These are phyloP conservation scores for Lutjanus argentimaculatus DNA, from an alignment of 2,797 vertebrate species.

Conservation along the genomic window DNA sequence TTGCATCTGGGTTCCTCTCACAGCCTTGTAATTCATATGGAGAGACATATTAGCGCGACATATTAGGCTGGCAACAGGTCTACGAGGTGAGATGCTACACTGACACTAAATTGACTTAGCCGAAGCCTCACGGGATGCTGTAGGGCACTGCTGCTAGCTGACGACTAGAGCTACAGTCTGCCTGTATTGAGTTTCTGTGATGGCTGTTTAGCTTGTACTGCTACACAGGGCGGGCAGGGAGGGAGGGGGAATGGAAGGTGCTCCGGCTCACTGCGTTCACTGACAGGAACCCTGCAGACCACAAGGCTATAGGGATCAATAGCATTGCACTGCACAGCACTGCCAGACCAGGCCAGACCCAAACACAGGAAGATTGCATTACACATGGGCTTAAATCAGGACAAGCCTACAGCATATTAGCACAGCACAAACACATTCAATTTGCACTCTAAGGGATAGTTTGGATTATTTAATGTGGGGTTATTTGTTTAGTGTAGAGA, in stretches of 20 bases:
- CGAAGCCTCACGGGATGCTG: slow-evolving; percentile 74
- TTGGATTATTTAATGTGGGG: too few species aligned
- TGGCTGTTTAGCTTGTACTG: slow-evolving; percentile 81
- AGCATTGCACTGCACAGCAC: slow-evolving; percentile 72
- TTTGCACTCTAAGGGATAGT: slow-evolving; percentile 28
- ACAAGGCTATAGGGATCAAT: slow-evolving; percentile 81
- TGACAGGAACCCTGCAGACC: slow-evolving; percentile 83
- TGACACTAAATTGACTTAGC: slow-evolving; percentile 85
- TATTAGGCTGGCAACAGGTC: slow-evolving; percentile 84
- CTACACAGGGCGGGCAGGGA: slow-evolving; percentile 55
- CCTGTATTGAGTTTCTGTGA: slow-evolving; percentile 85
- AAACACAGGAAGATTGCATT: slow-evolving; percentile 82
- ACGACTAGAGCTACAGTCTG: slow-evolving; percentile 64
- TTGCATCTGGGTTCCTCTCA: slow-evolving; percentile 82
- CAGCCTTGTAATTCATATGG: slow-evolving; percentile 88
- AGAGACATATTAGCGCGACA: slow-evolving; percentile 88
- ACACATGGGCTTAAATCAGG: slow-evolving; percentile 69
- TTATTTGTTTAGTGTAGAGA: too few species aligned
- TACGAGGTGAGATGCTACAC: slow-evolving; percentile 82
- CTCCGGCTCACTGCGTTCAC: slow-evolving; percentile 78
- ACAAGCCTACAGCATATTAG: slow-evolving; percentile 49
- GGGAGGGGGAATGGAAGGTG: slow-evolving; percentile 66
- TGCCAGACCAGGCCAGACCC: slow-evolving; percentile 70
- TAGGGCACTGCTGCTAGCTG: slow-evolving; percentile 67
- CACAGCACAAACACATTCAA: slow-evolving; percentile 45